These are phyloP conservation scores for Philaethria dido DNA, from an alignment of 2,888 invertebrate species.

Conservation along the genomic window DNA sequence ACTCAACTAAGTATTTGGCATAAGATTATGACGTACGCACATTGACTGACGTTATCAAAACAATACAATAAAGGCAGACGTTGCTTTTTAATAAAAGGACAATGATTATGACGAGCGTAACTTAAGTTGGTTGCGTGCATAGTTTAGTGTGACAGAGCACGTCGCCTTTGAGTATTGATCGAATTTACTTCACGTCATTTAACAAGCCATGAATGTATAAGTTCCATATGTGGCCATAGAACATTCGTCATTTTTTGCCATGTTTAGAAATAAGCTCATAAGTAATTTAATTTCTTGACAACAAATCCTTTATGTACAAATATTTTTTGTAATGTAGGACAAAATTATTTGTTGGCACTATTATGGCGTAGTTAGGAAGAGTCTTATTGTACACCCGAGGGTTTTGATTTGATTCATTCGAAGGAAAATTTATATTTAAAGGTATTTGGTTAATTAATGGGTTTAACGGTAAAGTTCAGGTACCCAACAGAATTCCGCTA, in stretches of 20 bases:
- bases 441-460: too few relatives aligned
- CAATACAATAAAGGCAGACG: not conserved
- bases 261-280: too few relatives aligned
- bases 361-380: too few relatives aligned
- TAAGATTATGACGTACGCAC: not conserved
- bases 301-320: too few relatives aligned
- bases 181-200: constrained; percentile 1
- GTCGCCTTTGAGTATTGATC: constrained; percentile 3
- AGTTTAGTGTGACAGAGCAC: constrained; percentile 11
- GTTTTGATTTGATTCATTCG: too few relatives aligned
- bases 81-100: constrained; percentile 1
- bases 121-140: not conserved
- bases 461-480: too few relatives aligned
- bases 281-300: too few relatives aligned
- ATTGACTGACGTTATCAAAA: constrained; percentile 1
- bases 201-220: not conserved
- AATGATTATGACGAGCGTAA: constrained; percentile 7
- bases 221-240: not conserved
- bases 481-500: too few relatives aligned
- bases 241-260: not conserved
- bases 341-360: too few relatives aligned
- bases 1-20: not conserved
- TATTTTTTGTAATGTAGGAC: too few relatives aligned
- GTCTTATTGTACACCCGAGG: too few relatives aligned
- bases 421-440: too few relatives aligned